Evolutionary conservation across 2,797 vertebrate species (phyloP), one percentile per base, ranked within the genome.

Genomic region (Cichlasoma orientale): DNA sequence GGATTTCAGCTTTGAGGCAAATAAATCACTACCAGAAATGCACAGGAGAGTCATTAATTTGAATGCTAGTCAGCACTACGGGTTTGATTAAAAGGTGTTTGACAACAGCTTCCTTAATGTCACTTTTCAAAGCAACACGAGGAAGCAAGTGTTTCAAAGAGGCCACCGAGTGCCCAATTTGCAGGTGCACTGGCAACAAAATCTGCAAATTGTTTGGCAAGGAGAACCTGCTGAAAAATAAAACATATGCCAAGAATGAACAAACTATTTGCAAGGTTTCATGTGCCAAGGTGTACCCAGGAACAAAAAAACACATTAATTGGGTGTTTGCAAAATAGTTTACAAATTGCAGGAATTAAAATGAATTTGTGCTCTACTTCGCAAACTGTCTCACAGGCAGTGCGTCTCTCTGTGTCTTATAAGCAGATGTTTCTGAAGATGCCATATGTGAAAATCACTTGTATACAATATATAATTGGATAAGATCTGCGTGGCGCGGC

Each of bases 61-160:
- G 14, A 83, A 78, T 69, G 74, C 27, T 57, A 79, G 75, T 81
- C 58, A 50, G 47, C 58, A 53, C 58, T 2, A 2, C 23, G 33
- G 54, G 68, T 75, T 71, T 84, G 78, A 84, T 83, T 84, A 81
- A 85, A 83, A 83, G 69, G 38, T 29, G 58, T 29, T 68, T 19
- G 16, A 83, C 74, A 77, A 74, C 78, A 52, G 69, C 75, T 72
- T 75, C 58, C 76, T 84, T 83, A 56, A 77, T 85, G 66, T 56
- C 41, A 27, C 63, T 76, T 86, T 88, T 84, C 74, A 89, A 87
- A 87, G 82, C 56, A 36, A 71, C 75, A 36, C 2, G 68, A 68
- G 57, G 27, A 56, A 12, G 33, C 41, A 8, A 33, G 33, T 19
- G 47, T 71, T 86, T 82, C 81, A 83, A 78, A 79, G 58, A 80